Conservation (phyloP, 2,113 vertebrate species). For the Saccopteryx leptura region DNA sequence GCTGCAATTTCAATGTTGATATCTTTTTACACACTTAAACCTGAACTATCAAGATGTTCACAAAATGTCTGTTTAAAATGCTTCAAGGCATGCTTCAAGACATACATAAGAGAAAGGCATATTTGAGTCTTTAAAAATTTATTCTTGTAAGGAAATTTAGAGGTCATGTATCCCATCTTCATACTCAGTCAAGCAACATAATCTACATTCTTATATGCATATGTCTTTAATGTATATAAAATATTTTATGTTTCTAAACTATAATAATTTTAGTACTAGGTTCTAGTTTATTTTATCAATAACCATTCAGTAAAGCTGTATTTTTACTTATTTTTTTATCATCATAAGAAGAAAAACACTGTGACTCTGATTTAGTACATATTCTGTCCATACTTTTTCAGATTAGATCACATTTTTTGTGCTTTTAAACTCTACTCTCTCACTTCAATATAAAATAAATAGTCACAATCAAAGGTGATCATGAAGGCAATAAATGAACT, state of each 20-base stretch:
- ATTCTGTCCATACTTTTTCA: conserved; percentile 50
- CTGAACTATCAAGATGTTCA: neutral
- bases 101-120: neutral
- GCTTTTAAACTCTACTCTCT: conserved; percentile 75
- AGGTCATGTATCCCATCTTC: neutral
- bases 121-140: neutral
- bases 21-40: neutral
- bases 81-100: neutral
- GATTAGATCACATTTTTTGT: conserved; percentile 65
- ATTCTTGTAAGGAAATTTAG: neutral
- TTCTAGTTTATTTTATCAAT: neutral
- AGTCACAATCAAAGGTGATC: conserved; percentile 71
- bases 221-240: neutral
- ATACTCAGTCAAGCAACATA: neutral
- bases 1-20: neutral
- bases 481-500: neutral
- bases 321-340: neutral
- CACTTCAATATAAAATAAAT: conserved; percentile 68
- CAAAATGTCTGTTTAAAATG: conserved; percentile 18
- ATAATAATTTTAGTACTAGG: neutral
- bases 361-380: conserved; percentile 56
- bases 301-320: neutral
- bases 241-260: neutral
- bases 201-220: neutral
- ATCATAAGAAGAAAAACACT: neutral